Evolutionary conservation across 2,888 invertebrate species (phyloP).

Genomic region (Monoplex corrugatus): DNA sequence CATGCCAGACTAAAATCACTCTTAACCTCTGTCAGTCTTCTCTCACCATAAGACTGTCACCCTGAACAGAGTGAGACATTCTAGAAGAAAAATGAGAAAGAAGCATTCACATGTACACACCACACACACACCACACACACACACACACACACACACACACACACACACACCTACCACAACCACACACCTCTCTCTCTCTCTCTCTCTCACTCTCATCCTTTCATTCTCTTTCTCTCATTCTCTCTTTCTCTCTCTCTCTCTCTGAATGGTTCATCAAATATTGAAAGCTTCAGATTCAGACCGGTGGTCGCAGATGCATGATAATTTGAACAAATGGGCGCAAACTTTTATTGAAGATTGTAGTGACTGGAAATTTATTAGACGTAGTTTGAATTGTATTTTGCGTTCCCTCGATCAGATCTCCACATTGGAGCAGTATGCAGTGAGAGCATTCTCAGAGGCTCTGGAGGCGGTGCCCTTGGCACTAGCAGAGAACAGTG

Average conservation of each 20-base stretch:
- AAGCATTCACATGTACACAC: no score
- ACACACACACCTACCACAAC: no score
- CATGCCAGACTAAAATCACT: conserved; percentile 42
- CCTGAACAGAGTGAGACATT: conserved; percentile 47
- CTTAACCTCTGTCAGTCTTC: conserved; percentile 48
- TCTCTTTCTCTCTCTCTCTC: neutral
- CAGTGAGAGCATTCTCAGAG: conserved; percentile 96
- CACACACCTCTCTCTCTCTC: no score
- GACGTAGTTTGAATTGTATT: neutral
- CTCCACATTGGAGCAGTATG: conserved; percentile 96
- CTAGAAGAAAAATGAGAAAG: neutral
- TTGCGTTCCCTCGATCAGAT: conserved; percentile 80
- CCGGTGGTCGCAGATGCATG: neutral
- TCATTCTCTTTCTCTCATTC: no score
- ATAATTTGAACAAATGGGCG: neutral
- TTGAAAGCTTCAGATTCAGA: no score
- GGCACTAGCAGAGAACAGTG: conserved; percentile 98
- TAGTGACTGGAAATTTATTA: neutral
- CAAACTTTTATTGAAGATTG: neutral
- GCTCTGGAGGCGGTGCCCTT: conserved; percentile 97
- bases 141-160: no score
- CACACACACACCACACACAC: no score
- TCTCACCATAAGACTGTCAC: conserved; percentile 37
- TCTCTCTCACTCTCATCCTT: no score
- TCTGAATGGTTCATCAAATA: neutral